Evolutionary conservation across 2,888 invertebrate genomes (phyloP).

Genomic region (Rotaria socialis): DNA sequence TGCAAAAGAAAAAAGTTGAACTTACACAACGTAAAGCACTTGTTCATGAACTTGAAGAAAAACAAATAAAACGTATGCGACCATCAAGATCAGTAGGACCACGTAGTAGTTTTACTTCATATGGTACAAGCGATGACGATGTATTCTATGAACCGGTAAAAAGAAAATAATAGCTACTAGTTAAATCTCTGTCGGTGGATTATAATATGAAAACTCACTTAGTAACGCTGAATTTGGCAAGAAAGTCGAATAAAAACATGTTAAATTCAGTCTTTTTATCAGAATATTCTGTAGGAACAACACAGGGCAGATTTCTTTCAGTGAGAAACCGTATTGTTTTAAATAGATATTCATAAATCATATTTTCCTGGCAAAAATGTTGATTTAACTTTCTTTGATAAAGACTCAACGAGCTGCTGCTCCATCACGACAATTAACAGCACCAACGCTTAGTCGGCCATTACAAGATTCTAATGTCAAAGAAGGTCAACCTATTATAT

Average conservation of each 20-base stretch:
- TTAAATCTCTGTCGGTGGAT: no score
- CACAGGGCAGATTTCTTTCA: no score
- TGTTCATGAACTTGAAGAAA: not conserved
- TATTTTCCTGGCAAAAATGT: no score
- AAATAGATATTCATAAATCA: no score
- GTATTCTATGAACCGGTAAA: not conserved
- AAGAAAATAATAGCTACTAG: no score
- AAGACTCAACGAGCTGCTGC: not conserved
- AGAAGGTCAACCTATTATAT: slow-evolving; percentile 40
- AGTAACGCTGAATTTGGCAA: no score
- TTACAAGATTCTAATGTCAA: slow-evolving; percentile 30
- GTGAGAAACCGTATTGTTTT: no score
- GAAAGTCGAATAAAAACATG: no score
- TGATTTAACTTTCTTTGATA: no score
- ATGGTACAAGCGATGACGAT: slow-evolving; percentile 32
- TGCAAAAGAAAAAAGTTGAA: slow-evolving; percentile 30
- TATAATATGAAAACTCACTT: no score
- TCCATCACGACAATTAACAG: not conserved
- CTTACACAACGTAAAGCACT: slow-evolving; percentile 12
- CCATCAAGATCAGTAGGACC: not conserved
- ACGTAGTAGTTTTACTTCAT: not conserved
- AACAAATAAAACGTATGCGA: slow-evolving; percentile 18
- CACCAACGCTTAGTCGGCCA: not conserved
- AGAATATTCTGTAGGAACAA: no score
- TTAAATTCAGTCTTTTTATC: no score